phyloP scores from a whole-genome alignment of 1,140 invertebrate species.

The Cotesia typhae region DNA sequence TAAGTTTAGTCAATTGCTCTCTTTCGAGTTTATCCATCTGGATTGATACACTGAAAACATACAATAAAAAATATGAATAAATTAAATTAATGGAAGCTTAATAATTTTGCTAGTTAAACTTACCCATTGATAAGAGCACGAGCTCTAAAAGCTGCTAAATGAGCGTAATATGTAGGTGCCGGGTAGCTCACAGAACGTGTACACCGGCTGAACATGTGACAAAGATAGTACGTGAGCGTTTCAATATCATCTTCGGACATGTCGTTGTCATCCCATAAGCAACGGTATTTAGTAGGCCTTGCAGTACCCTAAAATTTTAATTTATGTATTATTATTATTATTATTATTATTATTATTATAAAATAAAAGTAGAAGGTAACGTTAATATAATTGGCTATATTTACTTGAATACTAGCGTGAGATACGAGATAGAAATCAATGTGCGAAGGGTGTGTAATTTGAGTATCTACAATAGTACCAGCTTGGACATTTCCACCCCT shows the following conservation, averaged over 20 bases:
- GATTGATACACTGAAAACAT: conserved; percentile 71
- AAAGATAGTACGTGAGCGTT: conserved; percentile 84
- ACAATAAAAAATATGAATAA: no score
- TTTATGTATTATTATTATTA: background rate
- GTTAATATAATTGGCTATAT: conserved; percentile 6
- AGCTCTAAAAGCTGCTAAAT: conserved; percentile 86
- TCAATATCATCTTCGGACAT: conserved; percentile 83
- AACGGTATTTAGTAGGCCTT: conserved; percentile 87
- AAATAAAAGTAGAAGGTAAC: background rate
- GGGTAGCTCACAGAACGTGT: conserved; percentile 90
- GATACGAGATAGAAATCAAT: conserved; percentile 88
- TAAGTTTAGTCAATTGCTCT: conserved; percentile 44
- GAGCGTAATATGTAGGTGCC: conserved; percentile 93
- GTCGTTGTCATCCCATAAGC: conserved; percentile 82
- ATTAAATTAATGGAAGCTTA: no score
- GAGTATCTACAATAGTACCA: conserved; percentile 84
- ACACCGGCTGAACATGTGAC: conserved; percentile 89
- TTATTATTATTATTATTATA: background rate
- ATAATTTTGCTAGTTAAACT: conserved; percentile 14
- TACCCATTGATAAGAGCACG: conserved; percentile 70
- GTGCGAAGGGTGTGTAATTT: conserved; percentile 83
- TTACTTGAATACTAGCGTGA: conserved; percentile 74
- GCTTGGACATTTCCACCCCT: conserved; percentile 78
- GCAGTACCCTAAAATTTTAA: conserved; percentile 79
- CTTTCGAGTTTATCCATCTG: conserved; percentile 34